Conservation (phyloP, 2,113 vertebrate species). For the Galeopterus variegatus region DNA sequence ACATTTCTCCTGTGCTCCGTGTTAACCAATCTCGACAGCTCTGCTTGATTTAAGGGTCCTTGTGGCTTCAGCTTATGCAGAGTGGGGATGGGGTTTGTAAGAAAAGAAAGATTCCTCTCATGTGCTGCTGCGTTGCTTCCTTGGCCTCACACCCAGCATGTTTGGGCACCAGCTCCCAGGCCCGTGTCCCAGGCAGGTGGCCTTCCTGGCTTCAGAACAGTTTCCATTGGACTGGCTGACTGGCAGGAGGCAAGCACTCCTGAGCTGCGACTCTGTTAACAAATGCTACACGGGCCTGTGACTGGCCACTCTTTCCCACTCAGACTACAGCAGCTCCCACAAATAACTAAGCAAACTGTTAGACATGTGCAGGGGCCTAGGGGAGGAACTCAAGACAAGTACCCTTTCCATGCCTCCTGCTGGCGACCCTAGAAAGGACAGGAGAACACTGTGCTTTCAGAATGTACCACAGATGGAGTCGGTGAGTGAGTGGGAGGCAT, state of each 20-base stretch:
- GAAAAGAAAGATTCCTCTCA: not conserved
- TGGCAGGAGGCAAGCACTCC: not conserved
- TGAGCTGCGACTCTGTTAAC: constrained; percentile 28
- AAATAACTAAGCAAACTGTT: constrained; percentile 82
- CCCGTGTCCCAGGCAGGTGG: constrained; percentile 14
- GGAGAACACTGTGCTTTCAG: not conserved
- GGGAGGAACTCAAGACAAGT: constrained; percentile 69
- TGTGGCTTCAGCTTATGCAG: not conserved
- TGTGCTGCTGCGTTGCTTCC: not conserved
- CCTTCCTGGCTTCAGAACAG: constrained; percentile 41
- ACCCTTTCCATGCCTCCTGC: constrained; percentile 78
- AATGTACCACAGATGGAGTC: not conserved
- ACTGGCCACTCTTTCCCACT: constrained; percentile 73
- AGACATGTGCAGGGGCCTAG: constrained; percentile 56
- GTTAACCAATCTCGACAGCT: constrained; percentile 17
- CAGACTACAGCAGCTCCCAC: constrained; percentile 27
- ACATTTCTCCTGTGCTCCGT: not conserved
- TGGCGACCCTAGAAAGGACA: constrained; percentile 73
- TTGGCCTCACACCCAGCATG: constrained; percentile 27
- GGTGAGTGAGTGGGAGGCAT: not conserved
- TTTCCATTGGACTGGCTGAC: constrained; percentile 6
- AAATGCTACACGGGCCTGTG: constrained; percentile 70
- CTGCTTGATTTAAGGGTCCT: not conserved
- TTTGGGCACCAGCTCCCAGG: constrained; percentile 45
- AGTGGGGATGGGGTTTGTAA: not conserved